Conservation (phyloP, 2,888 invertebrate genomes). For the Clunio marinus region DNA sequence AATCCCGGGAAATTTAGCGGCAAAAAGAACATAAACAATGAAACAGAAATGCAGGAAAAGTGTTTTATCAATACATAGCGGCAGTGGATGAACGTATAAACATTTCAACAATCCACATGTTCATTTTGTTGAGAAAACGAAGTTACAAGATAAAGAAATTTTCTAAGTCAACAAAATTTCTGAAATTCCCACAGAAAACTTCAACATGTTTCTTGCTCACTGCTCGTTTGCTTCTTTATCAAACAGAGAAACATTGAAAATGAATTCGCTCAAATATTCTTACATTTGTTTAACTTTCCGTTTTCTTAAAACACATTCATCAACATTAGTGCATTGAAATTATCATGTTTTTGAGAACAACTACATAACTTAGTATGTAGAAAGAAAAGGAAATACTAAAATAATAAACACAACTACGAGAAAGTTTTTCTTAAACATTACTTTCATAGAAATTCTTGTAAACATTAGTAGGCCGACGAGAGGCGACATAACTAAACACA, state of each 20-base stretch:
- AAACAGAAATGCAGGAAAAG: background rate
- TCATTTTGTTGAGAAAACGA: background rate
- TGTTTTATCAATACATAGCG: constrained; percentile 22
- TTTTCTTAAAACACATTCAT: background rate
- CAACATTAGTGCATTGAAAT: background rate
- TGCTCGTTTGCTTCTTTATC: background rate
- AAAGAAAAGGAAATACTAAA: no score
- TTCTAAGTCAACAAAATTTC: background rate
- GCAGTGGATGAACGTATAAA: constrained; percentile 20
- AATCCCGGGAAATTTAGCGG: background rate
- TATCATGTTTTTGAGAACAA: background rate
- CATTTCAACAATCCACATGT: background rate
- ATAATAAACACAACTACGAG: constrained; percentile 2
- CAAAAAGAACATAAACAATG: background rate
- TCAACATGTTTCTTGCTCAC: background rate
- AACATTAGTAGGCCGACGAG: constrained; percentile 12
- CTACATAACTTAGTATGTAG: no score
- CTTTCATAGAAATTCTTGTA: constrained; percentile 14
- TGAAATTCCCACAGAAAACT: background rate
- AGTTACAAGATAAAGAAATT: background rate
- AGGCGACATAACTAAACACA: constrained; percentile 23
- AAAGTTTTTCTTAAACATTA: background rate
- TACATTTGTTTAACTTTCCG: no score
- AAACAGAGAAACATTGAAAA: background rate
- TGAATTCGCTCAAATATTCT: background rate